A percentile compares a stretch with the other conserved stretches of the same genome.
These are phyloP conservation scores for Numenius arquata DNA, from an alignment of 2,113 vertebrate species.

Conservation along the genomic window DNA sequence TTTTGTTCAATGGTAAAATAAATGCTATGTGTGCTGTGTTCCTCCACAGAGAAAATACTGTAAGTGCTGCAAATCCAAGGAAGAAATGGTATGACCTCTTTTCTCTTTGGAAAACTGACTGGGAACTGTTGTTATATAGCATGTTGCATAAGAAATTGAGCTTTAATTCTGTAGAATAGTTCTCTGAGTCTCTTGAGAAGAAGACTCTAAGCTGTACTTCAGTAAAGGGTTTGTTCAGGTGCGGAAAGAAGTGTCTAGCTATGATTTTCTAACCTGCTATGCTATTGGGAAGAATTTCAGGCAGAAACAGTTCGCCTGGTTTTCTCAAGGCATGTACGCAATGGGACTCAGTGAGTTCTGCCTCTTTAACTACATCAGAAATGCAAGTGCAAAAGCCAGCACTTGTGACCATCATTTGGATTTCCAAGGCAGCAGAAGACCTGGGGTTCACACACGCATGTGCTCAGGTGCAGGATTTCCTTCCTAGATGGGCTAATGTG, in stretches of 20 bases:
- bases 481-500: background rate
- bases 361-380: background rate
- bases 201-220: background rate
- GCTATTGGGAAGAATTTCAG: background rate
- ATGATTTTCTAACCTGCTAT: background rate
- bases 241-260: background rate
- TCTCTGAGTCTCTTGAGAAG: background rate
- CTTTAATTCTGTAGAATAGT: background rate
- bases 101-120: background rate
- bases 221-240: background rate
- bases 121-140: background rate
- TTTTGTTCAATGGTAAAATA: background rate
- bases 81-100: background rate
- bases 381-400: background rate
- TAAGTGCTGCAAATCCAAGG: background rate
- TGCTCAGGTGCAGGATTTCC: background rate
- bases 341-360: background rate
- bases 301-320: background rate
- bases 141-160: background rate
- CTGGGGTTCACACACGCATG: background rate
- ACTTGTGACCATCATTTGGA: background rate
- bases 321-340: background rate
- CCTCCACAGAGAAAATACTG: background rate
- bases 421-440: background rate
- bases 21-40: background rate